These are phyloP conservation scores for Incurvaria masculella DNA, from an alignment of 2,888 invertebrate genomes.

Conservation along the genomic window DNA sequence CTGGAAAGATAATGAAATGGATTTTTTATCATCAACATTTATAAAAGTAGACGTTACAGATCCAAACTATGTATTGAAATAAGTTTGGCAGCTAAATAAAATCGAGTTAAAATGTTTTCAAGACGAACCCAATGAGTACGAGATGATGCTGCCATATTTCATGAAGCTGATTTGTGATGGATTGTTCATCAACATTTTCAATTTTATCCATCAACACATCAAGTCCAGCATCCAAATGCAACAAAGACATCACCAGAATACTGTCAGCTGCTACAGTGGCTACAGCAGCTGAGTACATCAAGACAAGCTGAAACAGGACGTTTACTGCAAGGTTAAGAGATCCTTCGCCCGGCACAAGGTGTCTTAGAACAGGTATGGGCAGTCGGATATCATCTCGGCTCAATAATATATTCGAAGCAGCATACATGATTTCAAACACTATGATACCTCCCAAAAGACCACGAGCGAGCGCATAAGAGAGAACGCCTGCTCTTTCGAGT, in stretches of 20 bases:
- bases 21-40: no score
- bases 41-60: no score
- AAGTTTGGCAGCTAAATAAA: no score
- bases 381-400: no score
- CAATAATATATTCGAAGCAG: neutral
- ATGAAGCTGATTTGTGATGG: neutral
- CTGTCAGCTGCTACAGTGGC: neutral
- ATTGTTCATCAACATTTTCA: neutral
- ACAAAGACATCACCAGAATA: neutral
- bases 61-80: no score
- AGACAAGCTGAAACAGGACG: neutral
- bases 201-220: neutral
- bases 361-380: neutral
- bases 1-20: no score
- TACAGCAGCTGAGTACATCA: neutral
- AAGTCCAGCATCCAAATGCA: neutral
- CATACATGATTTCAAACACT: neutral
- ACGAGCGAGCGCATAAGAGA: neutral
- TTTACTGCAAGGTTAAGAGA: neutral
- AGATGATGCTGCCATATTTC: neutral
- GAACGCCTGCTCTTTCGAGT: neutral
- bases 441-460: neutral
- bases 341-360: neutral
- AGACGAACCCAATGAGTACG: neutral
- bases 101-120: no score